Conservation (phyloP, 2,113 vertebrate genomes). For the Ceyx melanurus region DNA sequence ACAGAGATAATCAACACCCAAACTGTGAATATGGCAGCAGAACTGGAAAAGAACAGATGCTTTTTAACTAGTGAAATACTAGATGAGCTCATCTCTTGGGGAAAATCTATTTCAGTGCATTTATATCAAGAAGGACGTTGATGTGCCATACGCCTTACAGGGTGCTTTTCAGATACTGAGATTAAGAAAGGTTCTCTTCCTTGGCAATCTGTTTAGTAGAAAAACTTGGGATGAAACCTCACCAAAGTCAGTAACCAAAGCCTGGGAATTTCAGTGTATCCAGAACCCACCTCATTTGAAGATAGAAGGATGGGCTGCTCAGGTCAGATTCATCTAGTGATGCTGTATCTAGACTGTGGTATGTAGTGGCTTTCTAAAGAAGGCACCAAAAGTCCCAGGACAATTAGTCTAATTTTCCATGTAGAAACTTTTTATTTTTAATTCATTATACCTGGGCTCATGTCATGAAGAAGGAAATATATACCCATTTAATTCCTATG, state of each 20-base stretch:
- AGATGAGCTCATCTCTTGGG: background rate
- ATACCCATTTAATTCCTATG: background rate
- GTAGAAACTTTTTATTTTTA: background rate
- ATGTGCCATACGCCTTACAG: fast-evolving
- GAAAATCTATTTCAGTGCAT: background rate
- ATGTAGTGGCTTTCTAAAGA: background rate
- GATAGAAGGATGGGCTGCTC: background rate
- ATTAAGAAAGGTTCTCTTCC: background rate
- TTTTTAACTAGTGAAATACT: background rate
- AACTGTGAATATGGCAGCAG: background rate
- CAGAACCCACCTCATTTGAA: background rate
- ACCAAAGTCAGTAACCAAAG: background rate
- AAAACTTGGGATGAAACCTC: background rate
- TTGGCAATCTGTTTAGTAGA: background rate
- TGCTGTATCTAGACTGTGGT: background rate
- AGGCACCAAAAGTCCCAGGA: background rate
- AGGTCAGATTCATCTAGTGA: background rate
- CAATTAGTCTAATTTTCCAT: background rate
- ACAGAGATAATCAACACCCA: background rate
- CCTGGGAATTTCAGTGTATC: background rate
- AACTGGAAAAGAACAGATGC: background rate
- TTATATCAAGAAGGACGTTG: background rate
- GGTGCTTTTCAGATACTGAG: background rate
- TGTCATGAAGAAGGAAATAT: background rate
- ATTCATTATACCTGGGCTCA: background rate